Percentiles rank a stretch among this genome's conserved stretches.
Conservation (phyloP, 2,888 invertebrate species). For the Xestia sexstrigata region DNA sequence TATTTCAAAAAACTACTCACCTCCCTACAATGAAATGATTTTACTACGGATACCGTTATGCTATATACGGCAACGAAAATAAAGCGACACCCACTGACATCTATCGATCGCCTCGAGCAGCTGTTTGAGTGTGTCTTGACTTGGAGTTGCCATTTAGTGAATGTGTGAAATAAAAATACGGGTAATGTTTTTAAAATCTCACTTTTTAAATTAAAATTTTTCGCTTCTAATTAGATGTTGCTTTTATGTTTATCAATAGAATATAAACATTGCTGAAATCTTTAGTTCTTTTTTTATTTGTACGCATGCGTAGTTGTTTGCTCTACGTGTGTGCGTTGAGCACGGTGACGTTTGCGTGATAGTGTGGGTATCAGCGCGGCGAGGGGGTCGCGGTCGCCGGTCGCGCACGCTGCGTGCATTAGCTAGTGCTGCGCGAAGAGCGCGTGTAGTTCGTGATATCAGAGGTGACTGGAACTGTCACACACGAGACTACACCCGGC, state of each 20-base stretch:
- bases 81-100: conserved; percentile 90
- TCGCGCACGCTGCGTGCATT: conserved; percentile 84
- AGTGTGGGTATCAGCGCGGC: conserved; percentile 72
- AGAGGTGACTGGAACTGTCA: conserved; percentile 87
- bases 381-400: conserved; percentile 76
- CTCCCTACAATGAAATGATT: conserved; percentile 77
- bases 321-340: conserved; percentile 52
- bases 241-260: background rate
- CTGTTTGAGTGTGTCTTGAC: conserved; percentile 73
- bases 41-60: conserved; percentile 89
- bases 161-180: background rate
- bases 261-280: conserved; percentile 1
- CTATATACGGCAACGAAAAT: conserved; percentile 86
- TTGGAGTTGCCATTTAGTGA: conserved; percentile 77
- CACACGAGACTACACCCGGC: conserved; percentile 86
- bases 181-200: background rate
- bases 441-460: conserved; percentile 85
- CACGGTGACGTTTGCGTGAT: conserved; percentile 55
- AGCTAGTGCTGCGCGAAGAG: conserved; percentile 85
- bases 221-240: background rate
- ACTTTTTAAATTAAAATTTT: background rate
- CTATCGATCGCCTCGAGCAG: conserved; percentile 88
- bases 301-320: conserved; percentile 61
- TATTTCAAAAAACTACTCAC: conserved; percentile 24
- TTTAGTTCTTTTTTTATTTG: conserved; percentile 32